Conservation (phyloP, 2,797 vertebrate species). For the Diplodus puntazzo region DNA sequence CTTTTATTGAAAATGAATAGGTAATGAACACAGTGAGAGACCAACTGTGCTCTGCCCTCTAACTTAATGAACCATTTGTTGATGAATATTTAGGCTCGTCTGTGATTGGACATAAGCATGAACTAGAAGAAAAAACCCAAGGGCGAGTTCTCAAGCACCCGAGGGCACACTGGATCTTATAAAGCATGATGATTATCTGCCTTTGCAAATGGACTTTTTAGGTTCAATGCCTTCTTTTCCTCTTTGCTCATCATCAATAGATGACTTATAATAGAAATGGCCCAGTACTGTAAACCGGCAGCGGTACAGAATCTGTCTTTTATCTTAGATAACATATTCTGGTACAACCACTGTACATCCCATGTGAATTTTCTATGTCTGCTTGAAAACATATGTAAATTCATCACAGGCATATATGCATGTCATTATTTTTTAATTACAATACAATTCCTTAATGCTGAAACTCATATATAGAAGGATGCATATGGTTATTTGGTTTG, state of each 20-base stretch:
- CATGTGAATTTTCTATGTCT: no score
- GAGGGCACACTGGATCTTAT: neutral
- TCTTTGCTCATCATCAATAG: conserved; percentile 2
- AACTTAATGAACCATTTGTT: conserved; percentile 23
- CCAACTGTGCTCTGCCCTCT: conserved; percentile 25
- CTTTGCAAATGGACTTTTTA: no score
- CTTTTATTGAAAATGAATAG: conserved; percentile 36
- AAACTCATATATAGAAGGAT: neutral
- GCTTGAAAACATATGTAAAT: neutral
- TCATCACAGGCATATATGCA: neutral
- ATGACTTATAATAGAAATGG: neutral
- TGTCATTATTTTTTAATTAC: neutral
- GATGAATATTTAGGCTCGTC: conserved; percentile 55
- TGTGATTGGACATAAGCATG: conserved; percentile 26
- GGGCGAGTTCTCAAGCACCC: neutral
- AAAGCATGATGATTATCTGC: neutral
- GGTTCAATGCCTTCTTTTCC: neutral
- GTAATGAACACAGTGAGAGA: conserved; percentile 24
- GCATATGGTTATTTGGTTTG: no score
- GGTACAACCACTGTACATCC: neutral
- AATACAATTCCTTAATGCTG: neutral
- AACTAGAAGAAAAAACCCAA: conserved; percentile 7
- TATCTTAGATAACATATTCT: neutral
- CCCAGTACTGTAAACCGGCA: neutral
- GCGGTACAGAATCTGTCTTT: neutral